Conservation (phyloP, 2,888 invertebrate species). For the Harpagoxenus sublaevis region DNA sequence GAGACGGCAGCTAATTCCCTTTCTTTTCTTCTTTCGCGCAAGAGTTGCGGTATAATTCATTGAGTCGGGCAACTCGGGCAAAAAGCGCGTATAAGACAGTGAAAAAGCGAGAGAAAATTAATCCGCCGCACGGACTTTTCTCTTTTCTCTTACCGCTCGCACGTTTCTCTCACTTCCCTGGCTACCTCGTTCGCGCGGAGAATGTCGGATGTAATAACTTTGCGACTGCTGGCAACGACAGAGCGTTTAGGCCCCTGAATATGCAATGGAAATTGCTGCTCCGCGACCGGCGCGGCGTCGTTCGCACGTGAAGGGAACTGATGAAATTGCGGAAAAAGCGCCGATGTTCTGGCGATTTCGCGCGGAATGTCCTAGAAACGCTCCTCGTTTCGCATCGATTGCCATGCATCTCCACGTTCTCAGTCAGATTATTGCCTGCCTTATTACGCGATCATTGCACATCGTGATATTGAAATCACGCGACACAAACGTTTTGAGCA, state of each 20-base stretch:
- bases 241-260: conserved; percentile 79
- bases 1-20: neutral
- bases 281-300: conserved; percentile 54
- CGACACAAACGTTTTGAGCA: neutral
- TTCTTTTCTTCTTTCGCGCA: neutral
- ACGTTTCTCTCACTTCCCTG: conserved; percentile 36
- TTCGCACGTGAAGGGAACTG: conserved; percentile 51
- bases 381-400: conserved; percentile 37
- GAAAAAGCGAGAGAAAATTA: conserved; percentile 73
- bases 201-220: conserved; percentile 78
- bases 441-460: conserved; percentile 20
- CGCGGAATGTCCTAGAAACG: conserved; percentile 48
- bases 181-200: conserved; percentile 63
- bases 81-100: conserved; percentile 49
- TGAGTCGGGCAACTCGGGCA: conserved; percentile 59
- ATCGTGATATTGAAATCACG: conserved; percentile 27
- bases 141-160: conserved; percentile 36
- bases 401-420: conserved; percentile 9
- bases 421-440: conserved; percentile 16
- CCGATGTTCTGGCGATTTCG: conserved; percentile 47
- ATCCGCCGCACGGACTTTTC: conserved; percentile 62
- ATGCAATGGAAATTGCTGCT: conserved; percentile 78
- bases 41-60: conserved; percentile 59
- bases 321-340: conserved; percentile 52
- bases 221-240: conserved; percentile 79